Conservation (phyloP, 1,140 invertebrate species). For the Cotesia glomerata region DNA sequence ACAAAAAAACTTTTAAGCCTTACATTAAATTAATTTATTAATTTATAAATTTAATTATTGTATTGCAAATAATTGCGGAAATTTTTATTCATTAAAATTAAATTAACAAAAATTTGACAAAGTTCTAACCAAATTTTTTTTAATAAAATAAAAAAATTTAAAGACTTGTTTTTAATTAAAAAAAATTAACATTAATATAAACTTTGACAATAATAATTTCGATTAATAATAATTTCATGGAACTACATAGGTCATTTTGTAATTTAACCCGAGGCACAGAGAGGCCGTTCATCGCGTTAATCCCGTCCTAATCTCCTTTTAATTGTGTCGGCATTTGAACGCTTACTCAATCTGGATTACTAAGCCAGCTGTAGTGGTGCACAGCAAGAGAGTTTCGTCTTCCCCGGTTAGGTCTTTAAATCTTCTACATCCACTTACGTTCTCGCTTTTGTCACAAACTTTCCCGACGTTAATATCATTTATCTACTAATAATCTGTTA, state of each 20-base stretch:
- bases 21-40: no score
- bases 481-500: not conserved
- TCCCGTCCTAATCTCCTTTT: constrained; percentile 51
- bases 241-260: constrained; percentile 15
- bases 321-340: constrained; percentile 51
- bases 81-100: no score
- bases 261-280: constrained; percentile 27
- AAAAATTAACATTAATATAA: no score
- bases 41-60: no score
- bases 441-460: not conserved
- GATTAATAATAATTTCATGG: no score
- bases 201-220: no score
- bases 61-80: no score
- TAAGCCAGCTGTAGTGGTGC: constrained; percentile 30
- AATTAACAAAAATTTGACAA: no score
- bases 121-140: no score
- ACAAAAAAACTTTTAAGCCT: no score
- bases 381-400: not conserved
- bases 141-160: no score
- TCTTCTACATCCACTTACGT: not conserved
- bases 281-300: constrained; percentile 33
- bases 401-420: not conserved
- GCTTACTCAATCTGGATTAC: constrained; percentile 50
- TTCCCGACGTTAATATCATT: not conserved
- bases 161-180: no score